These are phyloP conservation scores for Palaemon carinicauda DNA, from an alignment of 1,140 invertebrate species.

Conservation along the genomic window DNA sequence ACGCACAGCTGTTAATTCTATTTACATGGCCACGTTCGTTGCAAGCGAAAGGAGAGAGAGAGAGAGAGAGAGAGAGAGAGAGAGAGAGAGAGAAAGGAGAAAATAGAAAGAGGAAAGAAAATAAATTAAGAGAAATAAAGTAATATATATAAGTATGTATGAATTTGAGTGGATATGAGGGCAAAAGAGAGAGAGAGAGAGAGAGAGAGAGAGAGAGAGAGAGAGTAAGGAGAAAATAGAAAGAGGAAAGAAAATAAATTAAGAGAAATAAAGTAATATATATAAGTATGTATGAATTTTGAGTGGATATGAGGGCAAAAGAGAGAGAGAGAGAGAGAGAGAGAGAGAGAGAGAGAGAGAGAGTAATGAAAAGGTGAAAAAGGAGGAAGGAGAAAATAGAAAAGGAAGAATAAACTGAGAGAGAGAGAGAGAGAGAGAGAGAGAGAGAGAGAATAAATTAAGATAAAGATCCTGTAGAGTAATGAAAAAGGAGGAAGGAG, in stretches of 20 bases:
- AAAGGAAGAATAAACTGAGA: too few relatives aligned
- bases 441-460: neutral
- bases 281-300: neutral
- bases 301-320: neutral
- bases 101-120: neutral
- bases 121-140: neutral
- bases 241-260: neutral
- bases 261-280: neutral
- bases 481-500: neutral
- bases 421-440: neutral
- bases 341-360: neutral
- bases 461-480: neutral
- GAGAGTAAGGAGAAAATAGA: too few relatives aligned
- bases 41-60: neutral
- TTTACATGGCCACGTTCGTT: neutral
- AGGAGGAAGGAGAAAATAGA: too few relatives aligned
- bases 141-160: too few relatives aligned
- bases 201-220: too few relatives aligned
- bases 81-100: neutral
- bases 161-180: too few relatives aligned
- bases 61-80: neutral
- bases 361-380: neutral
- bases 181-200: too few relatives aligned
- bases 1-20: slow-evolving; percentile 11
- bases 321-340: neutral